Conservation (phyloP, 2,797 vertebrate genomes). For the Miichthys miiuy region DNA sequence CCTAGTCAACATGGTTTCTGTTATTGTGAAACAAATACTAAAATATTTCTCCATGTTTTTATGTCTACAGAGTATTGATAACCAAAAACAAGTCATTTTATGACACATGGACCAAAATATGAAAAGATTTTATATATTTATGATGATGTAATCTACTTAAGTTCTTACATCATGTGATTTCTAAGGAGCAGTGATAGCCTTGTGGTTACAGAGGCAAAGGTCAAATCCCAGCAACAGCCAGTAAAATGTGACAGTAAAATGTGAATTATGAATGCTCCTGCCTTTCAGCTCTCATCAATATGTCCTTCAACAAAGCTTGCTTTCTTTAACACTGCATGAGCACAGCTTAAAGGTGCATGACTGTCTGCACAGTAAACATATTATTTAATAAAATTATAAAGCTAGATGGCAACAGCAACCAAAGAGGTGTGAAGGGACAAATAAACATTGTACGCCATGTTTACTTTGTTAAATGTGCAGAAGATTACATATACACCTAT, state of each 20-base stretch:
- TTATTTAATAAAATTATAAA: conserved; percentile 23
- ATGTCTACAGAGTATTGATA: not conserved
- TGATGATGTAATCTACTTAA: conserved; percentile 28
- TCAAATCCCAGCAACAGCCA: conserved; percentile 7
- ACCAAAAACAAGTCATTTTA: conserved; percentile 3
- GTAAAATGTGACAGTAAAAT: conserved; percentile 12
- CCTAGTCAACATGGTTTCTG: not conserved
- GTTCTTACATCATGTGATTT: conserved; percentile 36
- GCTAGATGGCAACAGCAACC: not conserved
- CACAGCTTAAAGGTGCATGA: conserved; percentile 11
- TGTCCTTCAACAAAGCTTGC: conserved; percentile 44
- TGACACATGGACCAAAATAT: conserved; percentile 13
- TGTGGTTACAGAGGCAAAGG: conserved; percentile 19
- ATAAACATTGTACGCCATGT: not conserved
- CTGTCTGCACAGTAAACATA: not conserved
- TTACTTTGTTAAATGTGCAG: not conserved
- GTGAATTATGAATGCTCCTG: conserved; percentile 20
- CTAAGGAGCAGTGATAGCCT: conserved; percentile 15
- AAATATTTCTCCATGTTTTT: not conserved
- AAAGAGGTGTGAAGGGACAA: not conserved
- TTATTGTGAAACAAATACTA: not conserved
- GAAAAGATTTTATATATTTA: conserved; percentile 15
- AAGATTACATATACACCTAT: not conserved
- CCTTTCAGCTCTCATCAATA: conserved; percentile 11
- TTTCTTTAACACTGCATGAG: conserved; percentile 12